These are phyloP conservation scores for Raillietiella orientalis DNA, from an alignment of 2,888 invertebrate genomes.

Conservation along the genomic window DNA sequence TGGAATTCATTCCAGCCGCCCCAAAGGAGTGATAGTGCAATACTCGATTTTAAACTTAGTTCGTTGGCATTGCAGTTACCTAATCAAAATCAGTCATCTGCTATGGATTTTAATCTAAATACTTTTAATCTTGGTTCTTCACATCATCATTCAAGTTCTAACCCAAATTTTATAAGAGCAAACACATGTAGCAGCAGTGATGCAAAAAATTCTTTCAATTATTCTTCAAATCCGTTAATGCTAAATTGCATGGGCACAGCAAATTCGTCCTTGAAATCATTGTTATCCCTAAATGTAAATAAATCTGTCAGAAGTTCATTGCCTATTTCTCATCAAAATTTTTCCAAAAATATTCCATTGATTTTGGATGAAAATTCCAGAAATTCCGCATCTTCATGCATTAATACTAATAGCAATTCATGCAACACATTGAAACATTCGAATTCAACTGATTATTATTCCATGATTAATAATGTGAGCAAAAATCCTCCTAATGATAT, in stretches of 20 bases:
- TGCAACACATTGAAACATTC: neutral
- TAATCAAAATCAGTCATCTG: too few species aligned
- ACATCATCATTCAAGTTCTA: too few species aligned
- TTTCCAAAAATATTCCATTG: too few species aligned
- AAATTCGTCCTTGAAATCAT: neutral
- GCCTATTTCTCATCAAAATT: too few species aligned
- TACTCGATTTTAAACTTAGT: conserved; percentile 38
- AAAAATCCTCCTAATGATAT: neutral
- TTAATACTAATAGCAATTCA: neutral
- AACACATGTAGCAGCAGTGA: conserved; percentile 8
- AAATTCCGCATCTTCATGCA: neutral
- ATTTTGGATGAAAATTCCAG: too few species aligned
- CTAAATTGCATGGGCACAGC: neutral
- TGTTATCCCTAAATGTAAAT: neutral
- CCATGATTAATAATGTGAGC: neutral
- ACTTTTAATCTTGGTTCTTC: too few species aligned
- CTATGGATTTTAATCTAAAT: too few species aligned
- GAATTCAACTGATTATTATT: neutral
- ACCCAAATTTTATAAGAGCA: too few species aligned
- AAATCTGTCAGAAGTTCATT: too few species aligned
- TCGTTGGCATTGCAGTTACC: conserved; percentile 1
- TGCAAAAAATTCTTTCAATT: conserved; percentile 7
- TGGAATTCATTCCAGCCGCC: conserved; percentile 73
- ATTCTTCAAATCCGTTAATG: conserved; percentile 6
- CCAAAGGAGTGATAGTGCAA: conserved; percentile 42